Conservation (phyloP, 2,797 vertebrate genomes). For the Enteromius anoplus region DNA sequence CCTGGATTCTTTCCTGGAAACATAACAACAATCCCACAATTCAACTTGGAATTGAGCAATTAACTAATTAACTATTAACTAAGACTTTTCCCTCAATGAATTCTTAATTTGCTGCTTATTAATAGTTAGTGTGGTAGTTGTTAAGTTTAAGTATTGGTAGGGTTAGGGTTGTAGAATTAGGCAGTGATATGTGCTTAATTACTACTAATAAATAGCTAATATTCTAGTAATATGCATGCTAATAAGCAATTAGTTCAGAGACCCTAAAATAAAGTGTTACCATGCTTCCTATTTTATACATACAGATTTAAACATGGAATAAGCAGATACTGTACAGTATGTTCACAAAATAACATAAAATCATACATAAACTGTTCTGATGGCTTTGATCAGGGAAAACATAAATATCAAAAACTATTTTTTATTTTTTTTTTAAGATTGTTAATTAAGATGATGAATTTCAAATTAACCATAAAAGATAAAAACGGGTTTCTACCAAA, state of each 20-base stretch:
- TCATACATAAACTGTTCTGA: neutral
- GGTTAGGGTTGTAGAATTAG: no score
- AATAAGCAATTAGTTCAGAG: no score
- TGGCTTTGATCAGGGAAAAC: neutral
- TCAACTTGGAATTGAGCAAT: neutral
- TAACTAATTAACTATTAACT: no score
- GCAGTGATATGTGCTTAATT: no score
- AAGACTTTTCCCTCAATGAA: no score
- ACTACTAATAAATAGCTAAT: no score
- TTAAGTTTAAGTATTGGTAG: no score
- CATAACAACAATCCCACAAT: slow-evolving; percentile 5
- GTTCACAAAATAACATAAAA: neutral
- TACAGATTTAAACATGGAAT: neutral
- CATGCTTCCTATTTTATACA: neutral
- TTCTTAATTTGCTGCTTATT: no score
- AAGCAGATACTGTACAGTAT: neutral
- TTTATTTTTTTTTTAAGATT: neutral
- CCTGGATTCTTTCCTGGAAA: slow-evolving; percentile 87
- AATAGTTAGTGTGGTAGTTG: no score
- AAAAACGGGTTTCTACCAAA: neutral
- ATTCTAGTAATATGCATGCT: no score
- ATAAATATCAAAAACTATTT: neutral
- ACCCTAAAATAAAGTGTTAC: no score
- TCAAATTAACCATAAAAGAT: neutral
- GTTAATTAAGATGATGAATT: neutral